Percentiles rank a stretch among this genome's conserved stretches.
These are phyloP conservation scores for Heliconius melpomene DNA, from an alignment of 1,140 invertebrate species.

Conservation along the genomic window DNA sequence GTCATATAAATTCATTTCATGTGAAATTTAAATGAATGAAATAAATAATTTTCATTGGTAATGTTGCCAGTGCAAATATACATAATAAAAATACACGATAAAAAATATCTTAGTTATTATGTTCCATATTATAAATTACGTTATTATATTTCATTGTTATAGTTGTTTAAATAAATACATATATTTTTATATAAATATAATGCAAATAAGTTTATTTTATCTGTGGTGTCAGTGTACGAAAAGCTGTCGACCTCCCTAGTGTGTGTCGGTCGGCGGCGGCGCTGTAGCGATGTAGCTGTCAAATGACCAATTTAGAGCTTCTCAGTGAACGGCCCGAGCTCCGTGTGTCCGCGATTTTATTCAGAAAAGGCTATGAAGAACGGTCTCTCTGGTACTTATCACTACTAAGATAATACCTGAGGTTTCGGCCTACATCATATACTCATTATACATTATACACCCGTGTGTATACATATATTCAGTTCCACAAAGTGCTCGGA, in stretches of 20 bases:
- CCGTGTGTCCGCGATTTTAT: neutral
- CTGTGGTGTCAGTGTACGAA: neutral
- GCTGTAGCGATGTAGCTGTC: neutral
- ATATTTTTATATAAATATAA: neutral
- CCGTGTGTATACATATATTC: neutral
- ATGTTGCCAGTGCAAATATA: neutral
- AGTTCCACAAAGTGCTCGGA: neutral
- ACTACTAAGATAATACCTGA: neutral
- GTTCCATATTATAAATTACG: neutral
- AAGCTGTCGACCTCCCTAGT: neutral
- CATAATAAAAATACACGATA: neutral
- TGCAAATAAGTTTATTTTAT: neutral
- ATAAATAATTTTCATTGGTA: neutral
- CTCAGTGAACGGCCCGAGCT: neutral
- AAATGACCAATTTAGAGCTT: slow-evolving; percentile 1
- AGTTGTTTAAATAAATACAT: neutral
- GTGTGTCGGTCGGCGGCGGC: neutral
- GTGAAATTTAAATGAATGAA: too few relatives aligned
- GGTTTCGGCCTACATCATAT: neutral
- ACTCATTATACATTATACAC: neutral
- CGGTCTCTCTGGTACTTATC: neutral
- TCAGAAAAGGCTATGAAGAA: neutral
- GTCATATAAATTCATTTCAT: too few relatives aligned
- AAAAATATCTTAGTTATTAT: neutral
- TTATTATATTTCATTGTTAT: neutral